These are phyloP conservation scores for Caenorhabditis brenneri DNA, from an alignment of 1,140 invertebrate genomes.

Conservation along the genomic window DNA sequence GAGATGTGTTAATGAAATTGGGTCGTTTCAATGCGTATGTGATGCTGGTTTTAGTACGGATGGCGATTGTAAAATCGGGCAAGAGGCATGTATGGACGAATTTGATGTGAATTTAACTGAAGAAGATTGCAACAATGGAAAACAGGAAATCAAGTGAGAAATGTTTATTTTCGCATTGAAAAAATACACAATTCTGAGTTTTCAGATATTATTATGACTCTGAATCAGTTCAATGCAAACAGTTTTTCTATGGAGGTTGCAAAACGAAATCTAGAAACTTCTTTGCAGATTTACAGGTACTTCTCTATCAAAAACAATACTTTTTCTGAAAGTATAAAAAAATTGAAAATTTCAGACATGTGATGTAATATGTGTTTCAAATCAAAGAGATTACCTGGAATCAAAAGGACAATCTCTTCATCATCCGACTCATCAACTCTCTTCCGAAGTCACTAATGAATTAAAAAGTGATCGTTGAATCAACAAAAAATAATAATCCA, in stretches of 20 bases:
- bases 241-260: slow-evolving; percentile 68
- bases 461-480: not conserved
- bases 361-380: not conserved
- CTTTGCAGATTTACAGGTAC: slow-evolving; percentile 53
- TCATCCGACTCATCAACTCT: not conserved
- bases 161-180: not conserved
- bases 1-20: slow-evolving; percentile 46
- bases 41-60: slow-evolving; percentile 40
- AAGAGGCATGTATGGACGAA: slow-evolving; percentile 40
- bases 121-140: slow-evolving; percentile 50
- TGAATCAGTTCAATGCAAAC: slow-evolving; percentile 53
- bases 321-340: too few species aligned
- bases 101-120: slow-evolving; percentile 47
- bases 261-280: slow-evolving; percentile 61
- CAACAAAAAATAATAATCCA: not conserved
- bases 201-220: slow-evolving; percentile 62
- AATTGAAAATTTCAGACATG: slow-evolving; percentile 28
- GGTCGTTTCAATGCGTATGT: slow-evolving; percentile 44
- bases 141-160: slow-evolving; percentile 41
- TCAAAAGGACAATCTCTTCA: slow-evolving; percentile 25
- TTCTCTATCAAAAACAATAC: too few species aligned
- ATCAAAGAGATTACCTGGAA: not conserved
- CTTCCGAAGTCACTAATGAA: not conserved
- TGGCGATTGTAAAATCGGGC: slow-evolving; percentile 47
- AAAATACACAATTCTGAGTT: not conserved